A percentile compares a stretch with the other conserved stretches of the same genome.
These are phyloP conservation scores for Temnopleurus reevesii DNA, from an alignment of 53 echinoderm and acorn worm species.

Conservation along the genomic window DNA sequence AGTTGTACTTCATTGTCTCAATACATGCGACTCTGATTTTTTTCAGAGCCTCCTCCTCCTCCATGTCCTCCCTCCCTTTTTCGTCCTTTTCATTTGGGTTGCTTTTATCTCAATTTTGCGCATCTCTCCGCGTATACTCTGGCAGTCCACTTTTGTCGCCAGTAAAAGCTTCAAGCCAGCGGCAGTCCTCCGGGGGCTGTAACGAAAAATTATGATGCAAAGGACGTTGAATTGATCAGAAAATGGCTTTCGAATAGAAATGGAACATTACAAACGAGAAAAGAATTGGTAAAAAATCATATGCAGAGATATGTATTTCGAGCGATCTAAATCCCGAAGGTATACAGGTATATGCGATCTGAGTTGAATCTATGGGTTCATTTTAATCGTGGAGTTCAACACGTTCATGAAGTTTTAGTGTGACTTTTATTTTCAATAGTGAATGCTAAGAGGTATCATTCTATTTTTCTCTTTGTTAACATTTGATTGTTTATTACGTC, in stretches of 20 bases:
- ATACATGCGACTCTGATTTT: too few species aligned
- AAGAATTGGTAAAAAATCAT: not conserved
- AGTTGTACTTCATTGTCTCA: too few species aligned
- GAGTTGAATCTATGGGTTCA: not conserved
- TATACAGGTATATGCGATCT: not conserved
- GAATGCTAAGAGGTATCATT: too few species aligned
- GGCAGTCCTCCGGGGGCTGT: not conserved
- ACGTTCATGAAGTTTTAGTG: too few species aligned
- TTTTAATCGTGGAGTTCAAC: constrained; percentile 30
- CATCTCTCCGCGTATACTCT: too few species aligned
- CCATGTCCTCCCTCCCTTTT: not conserved
- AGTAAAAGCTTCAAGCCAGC: not conserved
- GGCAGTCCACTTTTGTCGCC: not conserved
- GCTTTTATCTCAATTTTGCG: not conserved
- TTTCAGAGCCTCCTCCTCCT: not conserved
- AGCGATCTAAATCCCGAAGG: constrained; percentile 24
- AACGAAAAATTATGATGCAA: not conserved
- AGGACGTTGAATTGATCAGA: constrained; percentile 23
- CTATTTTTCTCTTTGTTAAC: too few species aligned
- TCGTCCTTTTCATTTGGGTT: not conserved
- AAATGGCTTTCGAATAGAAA: constrained; percentile 17
- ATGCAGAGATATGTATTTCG: constrained; percentile 1
- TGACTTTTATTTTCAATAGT: too few species aligned
- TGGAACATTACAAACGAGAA: not conserved
- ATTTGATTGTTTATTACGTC: too few species aligned